A percentile compares a stretch with the other conserved stretches of the same genome.
Conservation (phyloP, 2,113 vertebrate species). For the Lampris incognitus region DNA sequence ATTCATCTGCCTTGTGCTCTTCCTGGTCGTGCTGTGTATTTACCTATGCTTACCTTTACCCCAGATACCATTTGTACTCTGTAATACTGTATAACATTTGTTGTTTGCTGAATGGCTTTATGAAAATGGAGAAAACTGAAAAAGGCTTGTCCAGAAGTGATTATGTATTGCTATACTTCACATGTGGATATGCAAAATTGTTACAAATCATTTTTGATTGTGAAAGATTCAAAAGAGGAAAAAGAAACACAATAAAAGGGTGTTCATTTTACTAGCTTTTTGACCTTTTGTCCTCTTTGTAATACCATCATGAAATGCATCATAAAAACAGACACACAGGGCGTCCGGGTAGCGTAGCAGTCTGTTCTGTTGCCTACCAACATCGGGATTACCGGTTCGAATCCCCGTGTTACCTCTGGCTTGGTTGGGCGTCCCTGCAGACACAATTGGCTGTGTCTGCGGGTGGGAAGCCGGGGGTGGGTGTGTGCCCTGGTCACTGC, state of each 20-base stretch:
- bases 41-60: constrained; percentile 58
- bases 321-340: background rate
- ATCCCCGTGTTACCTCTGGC: too few species aligned
- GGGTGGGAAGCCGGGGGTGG: too few species aligned
- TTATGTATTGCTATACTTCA: constrained; percentile 67
- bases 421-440: too few species aligned
- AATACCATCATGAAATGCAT: background rate
- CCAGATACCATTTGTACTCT: constrained; percentile 76
- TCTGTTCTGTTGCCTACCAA: background rate
- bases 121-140: constrained; percentile 51
- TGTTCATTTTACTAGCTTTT: constrained; percentile 62
- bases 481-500: too few species aligned
- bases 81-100: constrained; percentile 77
- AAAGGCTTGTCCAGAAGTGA: constrained; percentile 65
- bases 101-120: constrained; percentile 74
- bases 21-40: constrained; percentile 81
- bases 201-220: constrained; percentile 68
- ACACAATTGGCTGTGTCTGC: too few species aligned
- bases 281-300: constrained; percentile 22
- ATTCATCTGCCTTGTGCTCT: constrained; percentile 71
- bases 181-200: constrained; percentile 73
- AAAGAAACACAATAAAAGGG: constrained; percentile 67
- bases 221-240: constrained; percentile 68
- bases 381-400: too few species aligned
- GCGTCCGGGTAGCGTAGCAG: background rate